These are phyloP conservation scores for Drosophila nr. perissopoda DNA, from an alignment of 2,888 invertebrate species.

Conservation along the genomic window DNA sequence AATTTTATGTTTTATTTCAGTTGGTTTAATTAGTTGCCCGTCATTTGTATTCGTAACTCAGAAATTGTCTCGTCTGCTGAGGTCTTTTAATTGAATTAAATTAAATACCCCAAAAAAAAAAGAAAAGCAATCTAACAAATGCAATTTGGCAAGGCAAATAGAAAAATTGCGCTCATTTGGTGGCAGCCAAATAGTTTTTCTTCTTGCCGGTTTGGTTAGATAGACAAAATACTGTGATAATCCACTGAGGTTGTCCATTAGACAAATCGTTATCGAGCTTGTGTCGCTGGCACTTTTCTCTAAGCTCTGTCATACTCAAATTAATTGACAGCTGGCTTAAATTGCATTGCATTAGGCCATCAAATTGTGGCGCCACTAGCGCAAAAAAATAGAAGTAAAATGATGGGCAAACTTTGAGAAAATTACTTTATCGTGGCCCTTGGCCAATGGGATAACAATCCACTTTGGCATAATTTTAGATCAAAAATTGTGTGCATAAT, in stretches of 20 bases:
- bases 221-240: constrained; percentile 34
- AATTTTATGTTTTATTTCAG: constrained; percentile 50
- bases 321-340: constrained; percentile 70
- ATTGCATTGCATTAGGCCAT: constrained; percentile 46
- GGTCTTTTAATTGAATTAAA: constrained; percentile 37
- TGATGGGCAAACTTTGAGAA: constrained; percentile 31
- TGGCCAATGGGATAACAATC: constrained; percentile 61
- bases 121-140: constrained; percentile 17
- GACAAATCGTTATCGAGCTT: constrained; percentile 20
- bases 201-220: constrained; percentile 35
- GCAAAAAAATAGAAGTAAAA: too few relatives aligned
- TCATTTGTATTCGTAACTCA: constrained; percentile 24
- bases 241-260: constrained; percentile 24
- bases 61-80: constrained; percentile 23
- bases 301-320: constrained; percentile 25
- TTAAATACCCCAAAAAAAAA: neutral
- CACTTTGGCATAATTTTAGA: constrained; percentile 70
- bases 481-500: constrained; percentile 57
- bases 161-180: constrained; percentile 32
- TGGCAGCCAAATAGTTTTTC: constrained; percentile 17
- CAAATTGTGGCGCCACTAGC: constrained; percentile 12
- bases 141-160: constrained; percentile 41
- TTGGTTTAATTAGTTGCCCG: constrained; percentile 50
- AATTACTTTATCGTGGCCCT: constrained; percentile 57
- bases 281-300: constrained; percentile 24